Conservation (phyloP, 2,797 vertebrate species). For the Anguilla pacifica region DNA sequence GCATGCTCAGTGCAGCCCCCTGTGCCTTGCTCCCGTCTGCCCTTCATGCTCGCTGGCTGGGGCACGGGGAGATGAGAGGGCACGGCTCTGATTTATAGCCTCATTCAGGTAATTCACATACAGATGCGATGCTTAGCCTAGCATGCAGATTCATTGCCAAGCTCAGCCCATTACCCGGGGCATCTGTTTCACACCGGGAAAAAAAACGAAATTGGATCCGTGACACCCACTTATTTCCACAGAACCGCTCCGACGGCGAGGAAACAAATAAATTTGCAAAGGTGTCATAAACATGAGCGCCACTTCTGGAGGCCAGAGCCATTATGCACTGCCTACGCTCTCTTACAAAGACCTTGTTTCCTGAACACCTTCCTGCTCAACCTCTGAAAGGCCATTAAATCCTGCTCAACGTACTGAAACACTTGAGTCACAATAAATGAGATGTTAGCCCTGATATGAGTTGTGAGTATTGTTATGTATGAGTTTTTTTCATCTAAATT, state of each 20-base stretch:
- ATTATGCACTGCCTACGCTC: background rate
- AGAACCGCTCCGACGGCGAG: conserved; percentile 51
- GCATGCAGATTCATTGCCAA: conserved; percentile 65
- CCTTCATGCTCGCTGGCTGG: conserved; percentile 78
- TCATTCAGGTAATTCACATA: conserved; percentile 72
- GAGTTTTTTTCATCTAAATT: too few relatives aligned
- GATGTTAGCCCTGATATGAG: too few relatives aligned
- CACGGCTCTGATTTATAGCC: conserved; percentile 72
- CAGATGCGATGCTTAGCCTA: conserved; percentile 62
- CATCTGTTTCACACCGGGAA: conserved; percentile 53
- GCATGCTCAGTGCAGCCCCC: conserved; percentile 35
- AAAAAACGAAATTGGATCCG: conserved; percentile 58
- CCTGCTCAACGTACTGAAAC: background rate
- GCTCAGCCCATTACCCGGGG: conserved; percentile 58
- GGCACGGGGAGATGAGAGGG: conserved; percentile 52
- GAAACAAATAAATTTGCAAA: conserved; percentile 54
- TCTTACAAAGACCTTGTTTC: background rate
- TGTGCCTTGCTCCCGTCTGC: conserved; percentile 49
- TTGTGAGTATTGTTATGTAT: too few relatives aligned
- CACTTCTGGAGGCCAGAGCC: background rate
- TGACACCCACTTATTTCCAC: conserved; percentile 53
- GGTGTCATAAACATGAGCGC: conserved; percentile 13
- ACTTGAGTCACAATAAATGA: background rate
- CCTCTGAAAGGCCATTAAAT: background rate
- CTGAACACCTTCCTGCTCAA: background rate